Evolutionary conservation across 2,888 invertebrate genomes (phyloP), one percentile per base, ranked within the genome.

Genomic region (Drosophila falleni): DNA sequence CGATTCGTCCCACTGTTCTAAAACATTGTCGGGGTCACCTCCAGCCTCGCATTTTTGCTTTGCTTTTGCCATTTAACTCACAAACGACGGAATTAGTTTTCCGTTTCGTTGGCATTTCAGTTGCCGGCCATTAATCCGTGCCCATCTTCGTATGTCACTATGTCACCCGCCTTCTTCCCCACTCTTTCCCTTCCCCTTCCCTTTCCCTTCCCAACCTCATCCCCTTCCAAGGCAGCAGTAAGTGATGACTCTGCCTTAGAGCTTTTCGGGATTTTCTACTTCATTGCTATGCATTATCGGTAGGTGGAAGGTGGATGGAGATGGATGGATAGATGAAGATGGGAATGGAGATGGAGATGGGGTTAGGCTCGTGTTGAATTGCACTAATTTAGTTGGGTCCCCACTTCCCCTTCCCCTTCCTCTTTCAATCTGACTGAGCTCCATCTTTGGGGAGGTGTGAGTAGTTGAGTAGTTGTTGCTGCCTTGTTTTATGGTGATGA

Each of bases 401-500:
- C 37, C 65, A 59, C 42, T 37, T 51, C 47, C 23, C 2, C 23
- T 23, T 8, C 37, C 67, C 55, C 42, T 41, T 51, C 47, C 19
- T 1, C 19, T 19, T 19, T 2, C 37, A 8, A n/a, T 53, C 50
- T 41, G 44, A 37, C 62, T 39, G 39, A 33, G 42, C 23, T 42
- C 11, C 29, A 50, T 23, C 39, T 46, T 41, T 11, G 15, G 54
- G 23, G 53, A 49, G 62, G 62, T 63, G 70, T 61, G 63, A 73
- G 71, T 76, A 71, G 81, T 73, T 61, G 63, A 73, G 71, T 76
- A 71, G 81, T 73, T 78, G 72, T 81, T 66, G 68, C 76, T 87
- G 88, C 73, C 78, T 66, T 73, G 82, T 83, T 83, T 89, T 90
- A 89, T 82, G 89, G 72, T 88, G 89, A 88, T 89, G 87, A 88